Conservation (phyloP, 2,113 vertebrate species). For the Nannobrachium achirus region DNA sequence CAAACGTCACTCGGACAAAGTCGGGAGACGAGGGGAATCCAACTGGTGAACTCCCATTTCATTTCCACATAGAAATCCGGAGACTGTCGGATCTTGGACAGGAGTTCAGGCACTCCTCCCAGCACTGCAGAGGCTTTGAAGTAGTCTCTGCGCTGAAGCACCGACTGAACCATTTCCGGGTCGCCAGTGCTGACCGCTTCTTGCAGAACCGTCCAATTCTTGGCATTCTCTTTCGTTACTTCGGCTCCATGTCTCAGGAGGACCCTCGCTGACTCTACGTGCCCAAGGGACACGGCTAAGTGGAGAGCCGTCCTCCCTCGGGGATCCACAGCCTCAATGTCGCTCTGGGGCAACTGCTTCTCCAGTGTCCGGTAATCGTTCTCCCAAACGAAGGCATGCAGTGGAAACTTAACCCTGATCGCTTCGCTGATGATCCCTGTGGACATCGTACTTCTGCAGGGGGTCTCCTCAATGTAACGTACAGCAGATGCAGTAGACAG, state of each 20-base stretch:
- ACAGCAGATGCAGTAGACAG: slow-evolving; percentile 13
- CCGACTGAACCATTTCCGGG: slow-evolving; percentile 94
- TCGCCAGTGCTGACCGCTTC: slow-evolving; percentile 97
- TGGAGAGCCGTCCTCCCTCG: slow-evolving; percentile 91
- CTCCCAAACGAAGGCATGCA: slow-evolving; percentile 92
- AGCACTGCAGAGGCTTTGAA: slow-evolving; percentile 92
- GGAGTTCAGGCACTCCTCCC: slow-evolving; percentile 92
- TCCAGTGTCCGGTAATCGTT: slow-evolving; percentile 92
- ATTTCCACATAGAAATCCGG: slow-evolving; percentile 87
- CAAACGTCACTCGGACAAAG: slow-evolving; percentile 95
- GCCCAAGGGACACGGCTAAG: slow-evolving; percentile 94
- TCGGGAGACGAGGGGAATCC: slow-evolving; percentile 92
- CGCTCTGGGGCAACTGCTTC: slow-evolving; percentile 74
- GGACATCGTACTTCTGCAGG: slow-evolving; percentile 77
- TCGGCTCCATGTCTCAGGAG: slow-evolving; percentile 90
- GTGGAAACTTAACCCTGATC: slow-evolving; percentile 80
- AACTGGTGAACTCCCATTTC: slow-evolving; percentile 86
- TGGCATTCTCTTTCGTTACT: slow-evolving; percentile 92
- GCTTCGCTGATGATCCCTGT: slow-evolving; percentile 73
- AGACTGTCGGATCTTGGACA: slow-evolving; percentile 90
- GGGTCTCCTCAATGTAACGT: slow-evolving; percentile 48
- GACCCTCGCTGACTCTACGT: slow-evolving; percentile 91
- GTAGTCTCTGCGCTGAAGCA: slow-evolving; percentile 94
- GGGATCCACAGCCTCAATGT: slow-evolving; percentile 89
- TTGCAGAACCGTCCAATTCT: slow-evolving; percentile 95